phyloP scores from a whole-genome alignment of 2,888 invertebrate species.

The Teleogryllus oceanicus region DNA sequence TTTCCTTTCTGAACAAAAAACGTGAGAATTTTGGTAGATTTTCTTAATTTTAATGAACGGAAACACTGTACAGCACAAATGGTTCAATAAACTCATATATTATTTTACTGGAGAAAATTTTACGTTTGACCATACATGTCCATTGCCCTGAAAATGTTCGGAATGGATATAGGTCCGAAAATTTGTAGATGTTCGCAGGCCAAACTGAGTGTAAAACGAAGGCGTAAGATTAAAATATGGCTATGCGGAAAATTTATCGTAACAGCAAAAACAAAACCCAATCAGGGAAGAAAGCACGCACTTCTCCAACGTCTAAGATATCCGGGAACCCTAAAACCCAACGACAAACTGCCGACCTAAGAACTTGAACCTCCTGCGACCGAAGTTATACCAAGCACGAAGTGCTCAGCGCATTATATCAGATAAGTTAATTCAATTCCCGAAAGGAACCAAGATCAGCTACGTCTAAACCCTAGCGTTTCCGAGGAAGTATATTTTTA shows the following conservation, averaged over 20 bases:
- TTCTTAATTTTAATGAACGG: no score
- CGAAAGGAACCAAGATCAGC: not conserved
- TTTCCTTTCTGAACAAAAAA: no score
- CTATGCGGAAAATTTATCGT: not conserved
- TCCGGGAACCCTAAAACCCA: not conserved
- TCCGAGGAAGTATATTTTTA: slow-evolving; percentile 9
- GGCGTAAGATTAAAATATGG: not conserved
- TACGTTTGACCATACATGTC: no score
- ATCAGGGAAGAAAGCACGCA: not conserved
- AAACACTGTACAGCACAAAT: no score
- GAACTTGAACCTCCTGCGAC: slow-evolving; percentile 5
- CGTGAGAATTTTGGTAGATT: no score
- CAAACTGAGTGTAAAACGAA: not conserved
- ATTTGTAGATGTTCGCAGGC: no score
- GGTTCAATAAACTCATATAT: no score
- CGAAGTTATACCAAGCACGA: slow-evolving; percentile 4
- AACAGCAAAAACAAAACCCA: not conserved
- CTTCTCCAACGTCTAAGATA: not conserved
- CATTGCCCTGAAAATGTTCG: no score
- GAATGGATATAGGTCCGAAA: no score
- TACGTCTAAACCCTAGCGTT: slow-evolving; percentile 1
- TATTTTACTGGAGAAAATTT: no score
- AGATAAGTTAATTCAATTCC: slow-evolving; percentile 18
- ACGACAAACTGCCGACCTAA: slow-evolving; percentile 4
- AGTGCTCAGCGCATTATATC: slow-evolving; percentile 1